These are phyloP conservation scores for Aratinga solstitialis DNA, from an alignment of 2,797 vertebrate species.

Conservation along the genomic window DNA sequence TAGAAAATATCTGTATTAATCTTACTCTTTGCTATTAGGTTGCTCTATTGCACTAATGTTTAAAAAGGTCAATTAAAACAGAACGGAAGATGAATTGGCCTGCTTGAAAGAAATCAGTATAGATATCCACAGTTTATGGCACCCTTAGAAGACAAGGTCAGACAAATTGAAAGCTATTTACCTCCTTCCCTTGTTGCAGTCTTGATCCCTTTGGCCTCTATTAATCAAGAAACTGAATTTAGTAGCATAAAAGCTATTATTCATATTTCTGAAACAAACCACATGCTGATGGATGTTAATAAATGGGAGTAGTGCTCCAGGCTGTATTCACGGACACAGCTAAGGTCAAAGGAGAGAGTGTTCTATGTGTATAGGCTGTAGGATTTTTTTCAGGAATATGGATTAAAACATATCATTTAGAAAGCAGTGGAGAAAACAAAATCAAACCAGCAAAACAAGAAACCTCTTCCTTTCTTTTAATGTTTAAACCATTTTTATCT, in stretches of 20 bases:
- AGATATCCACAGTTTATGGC: constrained; percentile 25
- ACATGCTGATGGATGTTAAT: background rate
- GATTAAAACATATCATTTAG: background rate
- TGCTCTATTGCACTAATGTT: constrained; percentile 32
- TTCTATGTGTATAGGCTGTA: background rate
- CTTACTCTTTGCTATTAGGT: constrained; percentile 10
- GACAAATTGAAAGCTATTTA: constrained; percentile 37
- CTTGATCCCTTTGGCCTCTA: constrained; percentile 32
- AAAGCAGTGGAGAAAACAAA: background rate
- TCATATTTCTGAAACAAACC: constrained; percentile 1
- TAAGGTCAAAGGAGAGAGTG: background rate
- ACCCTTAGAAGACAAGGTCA: constrained; percentile 52
- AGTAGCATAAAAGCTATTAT: background rate
- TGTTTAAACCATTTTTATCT: background rate
- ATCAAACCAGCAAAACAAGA: background rate
- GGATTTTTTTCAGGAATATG: background rate
- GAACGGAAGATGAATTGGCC: constrained; percentile 14
- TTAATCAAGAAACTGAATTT: constrained; percentile 36
- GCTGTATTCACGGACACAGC: background rate
- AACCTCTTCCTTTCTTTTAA: background rate
- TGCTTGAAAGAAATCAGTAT: constrained; percentile 34
- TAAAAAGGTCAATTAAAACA: constrained; percentile 64
- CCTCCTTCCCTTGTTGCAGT: constrained; percentile 31
- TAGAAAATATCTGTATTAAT: constrained; percentile 45
- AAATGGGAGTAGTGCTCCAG: background rate